Conservation (phyloP, 2,113 vertebrate genomes). For the Ochotona curzoniae region DNA sequence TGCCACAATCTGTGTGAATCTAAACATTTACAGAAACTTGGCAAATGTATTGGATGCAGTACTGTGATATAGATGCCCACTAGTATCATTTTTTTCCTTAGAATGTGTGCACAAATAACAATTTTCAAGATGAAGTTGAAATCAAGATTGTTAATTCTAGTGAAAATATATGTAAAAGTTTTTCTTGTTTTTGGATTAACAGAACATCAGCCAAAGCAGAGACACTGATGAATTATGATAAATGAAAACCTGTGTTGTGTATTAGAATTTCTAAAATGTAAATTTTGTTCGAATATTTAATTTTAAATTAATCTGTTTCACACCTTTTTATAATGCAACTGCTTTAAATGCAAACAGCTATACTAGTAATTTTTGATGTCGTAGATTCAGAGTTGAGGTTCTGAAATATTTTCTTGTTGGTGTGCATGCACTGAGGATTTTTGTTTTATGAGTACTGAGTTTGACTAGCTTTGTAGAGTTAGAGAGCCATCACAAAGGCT, state of each 20-base stretch:
- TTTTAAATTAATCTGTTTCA: conserved; percentile 9
- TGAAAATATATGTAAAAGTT: not conserved
- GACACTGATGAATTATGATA: not conserved
- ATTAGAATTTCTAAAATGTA: not conserved
- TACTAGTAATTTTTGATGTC: not conserved
- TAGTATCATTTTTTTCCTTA: not conserved
- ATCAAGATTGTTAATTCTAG: not conserved
- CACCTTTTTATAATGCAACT: not conserved
- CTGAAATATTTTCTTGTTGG: not conserved
- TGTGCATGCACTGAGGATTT: not conserved
- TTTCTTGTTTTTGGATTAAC: not conserved
- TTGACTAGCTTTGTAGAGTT: not conserved
- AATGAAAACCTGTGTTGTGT: not conserved
- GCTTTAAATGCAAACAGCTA: not conserved
- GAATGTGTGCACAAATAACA: not conserved
- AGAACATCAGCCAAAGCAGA: not conserved
- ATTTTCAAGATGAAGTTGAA: conserved; percentile 14
- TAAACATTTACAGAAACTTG: not conserved
- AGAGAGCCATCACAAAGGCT: not conserved
- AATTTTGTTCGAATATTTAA: not conserved
- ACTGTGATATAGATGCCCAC: conserved; percentile 1
- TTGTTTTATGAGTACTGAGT: not conserved
- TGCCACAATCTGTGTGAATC: conserved; percentile 35
- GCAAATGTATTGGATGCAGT: not conserved
- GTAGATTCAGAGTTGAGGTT: not conserved